phyloP scores from a whole-genome alignment of 2,113 vertebrate species.

The Melanocharis versteri region DNA sequence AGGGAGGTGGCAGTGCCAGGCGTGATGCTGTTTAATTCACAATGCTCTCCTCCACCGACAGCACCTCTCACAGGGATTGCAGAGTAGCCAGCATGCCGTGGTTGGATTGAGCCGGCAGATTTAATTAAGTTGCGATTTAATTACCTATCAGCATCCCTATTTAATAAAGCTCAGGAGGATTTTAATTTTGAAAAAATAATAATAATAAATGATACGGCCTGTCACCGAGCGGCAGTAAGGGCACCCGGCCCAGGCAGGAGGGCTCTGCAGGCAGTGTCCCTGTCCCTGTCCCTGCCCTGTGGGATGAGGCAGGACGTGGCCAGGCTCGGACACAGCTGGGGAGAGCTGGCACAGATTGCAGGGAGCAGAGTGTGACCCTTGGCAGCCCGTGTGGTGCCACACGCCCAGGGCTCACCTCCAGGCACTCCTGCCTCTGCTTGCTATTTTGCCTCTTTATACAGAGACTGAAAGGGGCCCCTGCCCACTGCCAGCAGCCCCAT shows the following conservation, averaged over 20 bases:
- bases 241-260: neutral
- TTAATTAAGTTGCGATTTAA: slow-evolving; percentile 76
- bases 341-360: neutral
- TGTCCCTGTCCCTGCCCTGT: neutral
- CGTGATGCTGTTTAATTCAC: neutral
- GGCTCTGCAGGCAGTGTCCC: neutral
- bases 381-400: neutral
- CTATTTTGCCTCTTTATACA: neutral
- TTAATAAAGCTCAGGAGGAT: slow-evolving; percentile 74
- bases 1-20: neutral
- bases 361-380: neutral
- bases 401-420: neutral
- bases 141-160: slow-evolving; percentile 69
- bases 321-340: neutral
- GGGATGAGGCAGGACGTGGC: neutral
- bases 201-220: slow-evolving; percentile 48
- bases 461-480: neutral
- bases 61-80: slow-evolving; percentile 16
- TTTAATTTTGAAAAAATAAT: slow-evolving; percentile 61
- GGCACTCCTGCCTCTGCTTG: neutral
- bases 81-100: slow-evolving; percentile 31
- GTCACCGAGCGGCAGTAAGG: neutral
- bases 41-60: neutral
- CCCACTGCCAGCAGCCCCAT: neutral
- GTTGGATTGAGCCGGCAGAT: slow-evolving; percentile 54